Evolutionary conservation across 2,888 invertebrate species (phyloP).

Genomic region (Cryptocheilus praepositus): DNA sequence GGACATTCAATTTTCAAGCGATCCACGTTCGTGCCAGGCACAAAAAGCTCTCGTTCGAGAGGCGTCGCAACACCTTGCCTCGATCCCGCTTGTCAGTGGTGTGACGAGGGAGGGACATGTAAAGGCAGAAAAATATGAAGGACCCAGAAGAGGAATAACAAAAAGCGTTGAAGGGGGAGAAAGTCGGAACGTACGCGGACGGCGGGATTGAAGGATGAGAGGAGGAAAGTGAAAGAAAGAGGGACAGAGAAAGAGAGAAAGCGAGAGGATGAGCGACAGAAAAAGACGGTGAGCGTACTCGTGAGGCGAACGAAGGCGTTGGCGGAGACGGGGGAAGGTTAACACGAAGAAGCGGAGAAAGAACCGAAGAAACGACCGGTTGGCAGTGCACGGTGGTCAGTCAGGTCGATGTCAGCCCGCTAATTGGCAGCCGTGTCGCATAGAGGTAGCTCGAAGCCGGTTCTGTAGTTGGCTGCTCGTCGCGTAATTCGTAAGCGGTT

Average conservation of each 20-base stretch:
- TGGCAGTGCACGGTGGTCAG: slow-evolving; percentile 68
- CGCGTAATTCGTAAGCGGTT: slow-evolving; percentile 73
- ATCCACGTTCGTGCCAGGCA: slow-evolving; percentile 3
- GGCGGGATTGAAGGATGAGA: neutral
- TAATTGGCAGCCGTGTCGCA: slow-evolving; percentile 74
- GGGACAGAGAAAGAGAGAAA: slow-evolving; percentile 1
- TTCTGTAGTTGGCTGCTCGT: slow-evolving; percentile 67
- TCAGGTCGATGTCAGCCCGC: slow-evolving; percentile 72
- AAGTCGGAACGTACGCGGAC: neutral
- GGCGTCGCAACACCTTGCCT: slow-evolving; percentile 1
- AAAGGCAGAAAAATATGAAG: slow-evolving; percentile 4
- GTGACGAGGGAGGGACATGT: no score
- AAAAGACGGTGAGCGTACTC: slow-evolving; percentile 17
- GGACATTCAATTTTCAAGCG: slow-evolving; percentile 7
- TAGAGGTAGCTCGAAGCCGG: slow-evolving; percentile 69
- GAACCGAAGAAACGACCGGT: slow-evolving; percentile 53
- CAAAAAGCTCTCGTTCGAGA: slow-evolving; percentile 4
- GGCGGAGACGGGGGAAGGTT: slow-evolving; percentile 9
- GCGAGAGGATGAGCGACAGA: slow-evolving; percentile 32
- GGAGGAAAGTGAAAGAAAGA: neutral
- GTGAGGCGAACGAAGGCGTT: slow-evolving; percentile 18
- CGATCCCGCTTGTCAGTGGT: no score
- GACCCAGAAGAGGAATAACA: neutral
- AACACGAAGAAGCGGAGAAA: slow-evolving; percentile 40
- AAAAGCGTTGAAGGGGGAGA: slow-evolving; percentile 2